Evolutionary conservation across 2,113 vertebrate genomes (phyloP).

Genomic region (Phyllostomus hastatus): DNA sequence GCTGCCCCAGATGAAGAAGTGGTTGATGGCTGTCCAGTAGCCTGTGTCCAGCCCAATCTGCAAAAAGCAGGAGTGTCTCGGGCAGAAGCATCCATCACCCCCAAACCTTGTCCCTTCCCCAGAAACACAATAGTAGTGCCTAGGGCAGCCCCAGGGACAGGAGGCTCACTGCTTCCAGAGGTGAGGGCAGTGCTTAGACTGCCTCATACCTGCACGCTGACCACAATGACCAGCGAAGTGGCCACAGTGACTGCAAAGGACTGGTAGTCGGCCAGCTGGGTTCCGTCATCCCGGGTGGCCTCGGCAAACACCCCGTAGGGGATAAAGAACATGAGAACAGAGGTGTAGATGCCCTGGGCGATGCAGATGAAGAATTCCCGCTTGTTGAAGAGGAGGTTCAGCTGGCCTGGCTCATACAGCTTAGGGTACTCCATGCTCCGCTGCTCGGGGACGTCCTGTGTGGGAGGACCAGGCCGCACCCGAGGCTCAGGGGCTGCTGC

Average conservation of each 20-base stretch:
- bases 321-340: conserved; percentile 94
- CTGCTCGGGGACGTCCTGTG: conserved; percentile 93
- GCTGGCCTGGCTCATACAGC: conserved; percentile 94
- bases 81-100: not conserved
- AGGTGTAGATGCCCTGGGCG: conserved; percentile 95
- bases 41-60: conserved; percentile 94
- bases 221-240: conserved; percentile 93
- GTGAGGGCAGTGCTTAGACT: accelerated
- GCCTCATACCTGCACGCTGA: conserved; percentile 90
- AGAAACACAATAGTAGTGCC: accelerated
- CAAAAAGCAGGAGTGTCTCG: not conserved
- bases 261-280: conserved; percentile 94
- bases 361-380: conserved; percentile 98
- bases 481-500: not conserved
- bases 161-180: not conserved
- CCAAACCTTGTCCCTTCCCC: not conserved
- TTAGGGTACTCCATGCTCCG: conserved; percentile 95
- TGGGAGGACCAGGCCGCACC: accelerated
- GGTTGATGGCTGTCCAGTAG: conserved; percentile 96
- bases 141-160: not conserved
- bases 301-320: conserved; percentile 87
- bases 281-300: conserved; percentile 86
- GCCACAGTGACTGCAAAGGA: conserved; percentile 95
- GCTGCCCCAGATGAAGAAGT: conserved; percentile 97
- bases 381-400: conserved; percentile 98